Conservation (phyloP, 2,797 vertebrate species). For the Morus bassanus region DNA sequence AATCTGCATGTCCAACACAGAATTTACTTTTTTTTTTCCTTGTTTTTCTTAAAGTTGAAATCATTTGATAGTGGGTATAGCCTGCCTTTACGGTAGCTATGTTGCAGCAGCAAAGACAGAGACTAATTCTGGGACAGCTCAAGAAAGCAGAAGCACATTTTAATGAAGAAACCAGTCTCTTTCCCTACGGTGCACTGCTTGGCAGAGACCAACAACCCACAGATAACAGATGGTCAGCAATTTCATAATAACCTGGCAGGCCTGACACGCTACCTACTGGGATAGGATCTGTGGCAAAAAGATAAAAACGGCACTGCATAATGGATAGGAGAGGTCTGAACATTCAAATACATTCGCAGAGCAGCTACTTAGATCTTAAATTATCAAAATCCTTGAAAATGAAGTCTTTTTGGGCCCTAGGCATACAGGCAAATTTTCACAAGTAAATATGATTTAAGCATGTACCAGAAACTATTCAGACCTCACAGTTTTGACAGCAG, state of each 20-base stretch:
- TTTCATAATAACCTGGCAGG: background rate
- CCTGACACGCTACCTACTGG: background rate
- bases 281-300: background rate
- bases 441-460: background rate
- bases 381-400: background rate
- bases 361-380: background rate
- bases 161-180: background rate
- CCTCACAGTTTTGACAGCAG: background rate
- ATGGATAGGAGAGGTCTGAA: background rate
- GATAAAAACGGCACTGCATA: background rate
- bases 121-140: background rate
- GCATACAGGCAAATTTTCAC: background rate
- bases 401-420: background rate
- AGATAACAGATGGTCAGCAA: conserved; percentile 39
- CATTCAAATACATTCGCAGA: background rate
- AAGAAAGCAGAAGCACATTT: background rate
- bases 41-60: background rate
- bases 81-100: background rate
- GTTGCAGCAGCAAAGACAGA: background rate
- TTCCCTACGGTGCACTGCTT: background rate
- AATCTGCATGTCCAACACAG: background rate
- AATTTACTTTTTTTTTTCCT: background rate
- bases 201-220: background rate
- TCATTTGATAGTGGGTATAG: background rate
- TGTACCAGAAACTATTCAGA: background rate